Evolutionary conservation across 2,113 vertebrate species (phyloP).

Genomic region (Cyanoderma ruficeps): DNA sequence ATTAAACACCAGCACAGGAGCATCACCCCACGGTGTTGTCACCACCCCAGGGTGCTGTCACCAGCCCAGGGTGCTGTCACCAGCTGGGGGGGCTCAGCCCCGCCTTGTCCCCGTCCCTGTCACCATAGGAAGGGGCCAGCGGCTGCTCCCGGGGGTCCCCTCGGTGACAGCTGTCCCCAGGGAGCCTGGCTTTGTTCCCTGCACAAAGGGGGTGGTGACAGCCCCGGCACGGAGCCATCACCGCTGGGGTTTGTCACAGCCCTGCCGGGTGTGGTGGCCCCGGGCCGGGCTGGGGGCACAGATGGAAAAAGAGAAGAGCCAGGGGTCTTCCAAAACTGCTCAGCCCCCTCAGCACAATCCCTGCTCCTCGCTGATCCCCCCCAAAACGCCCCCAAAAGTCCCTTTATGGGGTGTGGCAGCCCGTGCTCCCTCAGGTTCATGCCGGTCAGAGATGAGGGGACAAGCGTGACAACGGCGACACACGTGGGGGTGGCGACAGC

Average conservation of each 20-base stretch:
- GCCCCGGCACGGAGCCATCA: not conserved
- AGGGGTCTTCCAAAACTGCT: not conserved
- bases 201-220: not conserved
- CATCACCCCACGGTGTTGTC: not conserved
- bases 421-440: accelerated
- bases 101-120: not conserved
- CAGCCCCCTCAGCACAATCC: not conserved
- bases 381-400: accelerated
- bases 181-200: not conserved
- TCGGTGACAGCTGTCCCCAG: not conserved
- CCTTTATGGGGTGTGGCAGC: accelerated
- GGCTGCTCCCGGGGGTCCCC: not conserved
- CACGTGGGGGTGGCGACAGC: not conserved
- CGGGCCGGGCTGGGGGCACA: not conserved
- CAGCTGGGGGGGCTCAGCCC: not conserved
- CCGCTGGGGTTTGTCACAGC: not conserved
- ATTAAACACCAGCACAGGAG: accelerated
- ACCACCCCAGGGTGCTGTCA: too few relatives aligned
- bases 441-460: too few relatives aligned
- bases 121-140: accelerated
- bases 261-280: not conserved
- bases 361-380: not conserved
- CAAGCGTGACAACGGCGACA: not conserved
- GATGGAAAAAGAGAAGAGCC: not conserved
- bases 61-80: too few relatives aligned